Evolutionary conservation across 2,888 invertebrate genomes (phyloP).

Genomic region (Parelbella ahira): DNA sequence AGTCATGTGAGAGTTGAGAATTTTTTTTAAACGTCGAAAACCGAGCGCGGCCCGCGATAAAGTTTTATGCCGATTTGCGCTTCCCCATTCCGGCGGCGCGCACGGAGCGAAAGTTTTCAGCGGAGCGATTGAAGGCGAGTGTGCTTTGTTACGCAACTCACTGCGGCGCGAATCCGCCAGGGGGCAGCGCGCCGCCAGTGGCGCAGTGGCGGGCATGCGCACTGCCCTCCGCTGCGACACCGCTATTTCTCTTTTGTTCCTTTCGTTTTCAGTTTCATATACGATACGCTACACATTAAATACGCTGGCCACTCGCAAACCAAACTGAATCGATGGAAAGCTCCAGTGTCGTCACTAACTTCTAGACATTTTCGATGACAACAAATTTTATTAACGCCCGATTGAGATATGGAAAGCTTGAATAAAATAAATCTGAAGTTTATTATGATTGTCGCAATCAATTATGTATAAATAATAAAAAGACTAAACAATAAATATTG

Average conservation of each 20-base stretch:
- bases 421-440: too few species aligned
- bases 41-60: conserved; percentile 60
- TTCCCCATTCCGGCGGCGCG: conserved; percentile 61
- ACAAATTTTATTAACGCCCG: too few species aligned
- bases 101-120: conserved; percentile 69
- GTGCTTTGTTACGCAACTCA: conserved; percentile 78
- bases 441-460: too few species aligned
- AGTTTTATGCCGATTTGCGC: conserved; percentile 67
- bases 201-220: conserved; percentile 80
- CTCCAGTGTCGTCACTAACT: conserved; percentile 4
- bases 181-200: conserved; percentile 74
- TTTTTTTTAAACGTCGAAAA: conserved; percentile 33
- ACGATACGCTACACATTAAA: conserved; percentile 26
- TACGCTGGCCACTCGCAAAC: conserved; percentile 16
- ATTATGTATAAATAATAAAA: too few species aligned
- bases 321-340: conserved; percentile 11
- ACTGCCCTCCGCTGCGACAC: conserved; percentile 37
- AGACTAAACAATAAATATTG: too few species aligned
- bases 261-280: conserved; percentile 27
- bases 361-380: background rate
- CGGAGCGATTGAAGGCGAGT: conserved; percentile 67
- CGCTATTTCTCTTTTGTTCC: conserved; percentile 32
- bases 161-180: conserved; percentile 73
- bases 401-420: too few species aligned
- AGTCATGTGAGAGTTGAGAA: conserved; percentile 14